Conservation (phyloP, 2,113 vertebrate species). For the Urocolius indicus region DNA sequence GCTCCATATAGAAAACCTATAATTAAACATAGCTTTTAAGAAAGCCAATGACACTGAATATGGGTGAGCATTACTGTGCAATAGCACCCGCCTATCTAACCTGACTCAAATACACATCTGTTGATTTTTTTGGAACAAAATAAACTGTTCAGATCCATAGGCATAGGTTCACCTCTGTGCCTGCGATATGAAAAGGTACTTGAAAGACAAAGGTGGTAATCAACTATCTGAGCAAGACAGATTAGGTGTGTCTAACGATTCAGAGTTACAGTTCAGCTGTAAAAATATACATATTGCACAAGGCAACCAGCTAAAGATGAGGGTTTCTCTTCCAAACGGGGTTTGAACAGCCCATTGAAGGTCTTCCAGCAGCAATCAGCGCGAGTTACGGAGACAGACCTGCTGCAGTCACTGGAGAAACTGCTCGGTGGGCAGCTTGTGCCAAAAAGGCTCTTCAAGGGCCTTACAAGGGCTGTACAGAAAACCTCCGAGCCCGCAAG, state of each 20-base stretch:
- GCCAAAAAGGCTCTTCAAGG: background rate
- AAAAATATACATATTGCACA: constrained; percentile 69
- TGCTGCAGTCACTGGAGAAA: constrained; percentile 68
- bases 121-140: constrained; percentile 57
- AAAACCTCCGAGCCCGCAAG: constrained; percentile 71
- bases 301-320: constrained; percentile 68
- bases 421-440: constrained; percentile 8
- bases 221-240: constrained; percentile 62
- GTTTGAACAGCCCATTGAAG: constrained; percentile 59
- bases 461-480: constrained; percentile 60
- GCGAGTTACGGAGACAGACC: constrained; percentile 54
- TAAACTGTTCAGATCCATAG: constrained; percentile 51
- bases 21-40: background rate
- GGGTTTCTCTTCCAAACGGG: constrained; percentile 41
- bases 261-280: constrained; percentile 71
- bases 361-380: constrained; percentile 59
- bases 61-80: constrained; percentile 55
- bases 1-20: background rate
- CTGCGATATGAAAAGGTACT: constrained; percentile 56
- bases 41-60: constrained; percentile 1
- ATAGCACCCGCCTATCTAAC: constrained; percentile 45
- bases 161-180: constrained; percentile 32
- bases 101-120: constrained; percentile 21
- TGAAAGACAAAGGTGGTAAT: constrained; percentile 60
- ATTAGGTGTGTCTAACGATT: constrained; percentile 43